phyloP scores from a whole-genome alignment of 2,113 vertebrate species.

The Tragulus kanchil region DNA sequence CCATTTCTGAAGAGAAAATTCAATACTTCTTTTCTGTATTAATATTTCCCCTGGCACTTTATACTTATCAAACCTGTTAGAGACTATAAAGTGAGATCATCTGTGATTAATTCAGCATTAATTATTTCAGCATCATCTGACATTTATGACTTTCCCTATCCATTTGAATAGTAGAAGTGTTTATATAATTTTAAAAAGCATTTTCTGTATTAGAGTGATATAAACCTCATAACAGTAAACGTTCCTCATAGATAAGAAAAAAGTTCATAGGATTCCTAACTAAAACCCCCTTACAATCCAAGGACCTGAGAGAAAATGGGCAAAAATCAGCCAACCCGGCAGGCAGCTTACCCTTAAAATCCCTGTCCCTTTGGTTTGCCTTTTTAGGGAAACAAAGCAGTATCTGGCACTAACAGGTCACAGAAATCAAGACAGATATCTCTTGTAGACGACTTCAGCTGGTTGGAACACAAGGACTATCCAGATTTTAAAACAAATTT shows the following conservation, averaged over 20 bases:
- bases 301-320: background rate
- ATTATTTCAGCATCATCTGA: constrained; percentile 46
- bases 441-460: background rate
- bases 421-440: background rate
- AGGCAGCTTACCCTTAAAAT: background rate
- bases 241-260: background rate
- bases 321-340: background rate
- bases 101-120: constrained; percentile 43
- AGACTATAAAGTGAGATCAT: constrained; percentile 19
- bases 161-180: background rate
- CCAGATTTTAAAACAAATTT: background rate
- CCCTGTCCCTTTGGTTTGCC: background rate
- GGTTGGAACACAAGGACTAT: too few relatives aligned
- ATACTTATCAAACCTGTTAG: constrained; percentile 25
- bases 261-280: background rate
- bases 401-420: background rate
- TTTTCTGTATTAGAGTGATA: background rate
- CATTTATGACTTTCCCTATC: constrained; percentile 31
- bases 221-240: background rate
- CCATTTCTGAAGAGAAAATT: background rate
- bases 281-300: background rate
- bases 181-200: background rate
- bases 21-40: constrained; percentile 21
- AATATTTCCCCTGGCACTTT: background rate
- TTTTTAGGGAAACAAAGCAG: background rate